A percentile compares a stretch with the other conserved stretches of the same genome.
Evolutionary conservation across 2,797 vertebrate genomes (phyloP).

Genomic region (Sebastes taczanowskii): DNA sequence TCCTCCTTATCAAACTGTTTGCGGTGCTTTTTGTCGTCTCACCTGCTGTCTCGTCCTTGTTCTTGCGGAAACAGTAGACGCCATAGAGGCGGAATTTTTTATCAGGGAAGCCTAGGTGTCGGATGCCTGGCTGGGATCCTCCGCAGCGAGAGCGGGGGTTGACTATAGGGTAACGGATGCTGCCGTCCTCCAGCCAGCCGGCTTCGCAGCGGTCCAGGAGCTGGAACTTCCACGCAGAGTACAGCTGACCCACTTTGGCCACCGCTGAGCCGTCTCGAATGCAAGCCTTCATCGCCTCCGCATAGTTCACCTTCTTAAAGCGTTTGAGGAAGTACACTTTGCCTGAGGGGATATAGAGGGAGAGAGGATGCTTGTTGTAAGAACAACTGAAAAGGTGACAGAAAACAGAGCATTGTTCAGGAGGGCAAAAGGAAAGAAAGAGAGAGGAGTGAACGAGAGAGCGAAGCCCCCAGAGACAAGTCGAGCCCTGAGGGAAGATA

Average conservation of each 20-base stretch:
- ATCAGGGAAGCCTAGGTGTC: constrained; percentile 93
- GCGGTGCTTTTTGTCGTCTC: constrained; percentile 22
- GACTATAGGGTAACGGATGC: constrained; percentile 95
- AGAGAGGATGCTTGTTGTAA: constrained; percentile 25
- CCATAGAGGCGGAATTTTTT: constrained; percentile 93
- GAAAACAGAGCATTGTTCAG: constrained; percentile 39
- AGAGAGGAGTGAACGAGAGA: constrained; percentile 18
- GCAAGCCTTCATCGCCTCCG: constrained; percentile 88
- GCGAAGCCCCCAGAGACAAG: constrained; percentile 39
- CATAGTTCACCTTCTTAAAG: constrained; percentile 91
- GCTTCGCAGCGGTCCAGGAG: constrained; percentile 94
- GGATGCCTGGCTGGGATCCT: constrained; percentile 87
- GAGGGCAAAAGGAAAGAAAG: constrained; percentile 8
- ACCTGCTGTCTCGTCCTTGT: constrained; percentile 41
- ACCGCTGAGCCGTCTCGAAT: constrained; percentile 82
- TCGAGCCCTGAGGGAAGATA: constrained; percentile 39
- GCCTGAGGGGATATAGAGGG: constrained; percentile 72
- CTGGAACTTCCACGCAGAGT: constrained; percentile 94
- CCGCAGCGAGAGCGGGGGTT: constrained; percentile 93
- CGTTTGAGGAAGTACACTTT: constrained; percentile 95
- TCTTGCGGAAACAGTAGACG: constrained; percentile 90
- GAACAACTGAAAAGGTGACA: constrained; percentile 34
- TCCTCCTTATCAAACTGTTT: constrained; percentile 20
- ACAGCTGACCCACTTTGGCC: constrained; percentile 95
- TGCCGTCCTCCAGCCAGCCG: constrained; percentile 93